phyloP scores from a whole-genome alignment of 2,113 vertebrate genomes.

The Aegithalos caudatus region DNA sequence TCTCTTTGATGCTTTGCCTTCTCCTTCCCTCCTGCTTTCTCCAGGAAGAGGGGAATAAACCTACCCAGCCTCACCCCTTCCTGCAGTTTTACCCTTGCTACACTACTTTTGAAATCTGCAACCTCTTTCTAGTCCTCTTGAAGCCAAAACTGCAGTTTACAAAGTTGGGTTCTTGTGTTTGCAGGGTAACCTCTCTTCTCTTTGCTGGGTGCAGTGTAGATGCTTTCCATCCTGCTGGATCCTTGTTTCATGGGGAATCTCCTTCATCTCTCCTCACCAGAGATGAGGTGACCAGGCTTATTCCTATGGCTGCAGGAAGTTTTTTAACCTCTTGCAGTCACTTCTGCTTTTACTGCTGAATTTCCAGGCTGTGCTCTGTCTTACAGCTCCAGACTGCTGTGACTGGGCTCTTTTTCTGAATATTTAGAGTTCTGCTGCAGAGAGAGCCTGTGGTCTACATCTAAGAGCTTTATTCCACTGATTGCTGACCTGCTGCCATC shows the following conservation, averaged over 20 bases:
- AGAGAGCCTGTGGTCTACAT: background rate
- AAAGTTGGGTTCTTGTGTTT: background rate
- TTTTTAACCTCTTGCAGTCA: background rate
- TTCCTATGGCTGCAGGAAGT: background rate
- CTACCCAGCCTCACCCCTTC: background rate
- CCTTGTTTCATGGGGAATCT: background rate
- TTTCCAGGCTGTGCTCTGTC: background rate
- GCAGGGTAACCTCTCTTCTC: too few relatives aligned
- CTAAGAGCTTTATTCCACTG: background rate
- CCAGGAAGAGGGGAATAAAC: background rate
- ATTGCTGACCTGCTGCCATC: background rate
- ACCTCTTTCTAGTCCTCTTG: accelerated
- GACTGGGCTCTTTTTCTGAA: background rate
- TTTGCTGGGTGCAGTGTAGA: background rate
- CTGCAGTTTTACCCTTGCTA: background rate
- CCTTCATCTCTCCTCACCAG: background rate
- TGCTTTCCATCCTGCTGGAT: background rate
- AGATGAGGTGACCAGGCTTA: background rate
- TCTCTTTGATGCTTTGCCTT: background rate
- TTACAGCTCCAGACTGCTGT: background rate
- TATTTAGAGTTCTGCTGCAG: background rate
- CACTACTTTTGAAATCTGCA: background rate
- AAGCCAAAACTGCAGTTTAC: background rate
- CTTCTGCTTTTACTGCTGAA: background rate
- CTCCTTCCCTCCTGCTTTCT: background rate